These are phyloP conservation scores for Acanthoscelides obtectus DNA, from an alignment of 2,888 invertebrate species.

Conservation along the genomic window DNA sequence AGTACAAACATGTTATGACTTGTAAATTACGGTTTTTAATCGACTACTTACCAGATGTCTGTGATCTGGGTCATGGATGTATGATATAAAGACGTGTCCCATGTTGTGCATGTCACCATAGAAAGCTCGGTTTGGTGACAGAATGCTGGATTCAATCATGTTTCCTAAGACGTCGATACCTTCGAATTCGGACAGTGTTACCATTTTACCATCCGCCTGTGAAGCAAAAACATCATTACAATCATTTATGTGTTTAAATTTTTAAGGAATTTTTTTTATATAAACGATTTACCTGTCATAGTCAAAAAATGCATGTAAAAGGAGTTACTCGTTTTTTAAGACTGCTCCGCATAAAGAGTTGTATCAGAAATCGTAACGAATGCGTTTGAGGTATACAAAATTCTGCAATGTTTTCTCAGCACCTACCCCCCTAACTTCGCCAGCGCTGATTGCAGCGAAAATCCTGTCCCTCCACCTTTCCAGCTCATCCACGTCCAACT, in stretches of 20 bases:
- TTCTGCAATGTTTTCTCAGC: too few species aligned
- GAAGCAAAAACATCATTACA: slow-evolving; percentile 29
- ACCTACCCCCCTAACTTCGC: slow-evolving; percentile 55
- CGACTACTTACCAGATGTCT: slow-evolving; percentile 59
- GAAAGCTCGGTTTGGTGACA: slow-evolving; percentile 63
- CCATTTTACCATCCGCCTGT: slow-evolving; percentile 55
- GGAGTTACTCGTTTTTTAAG: too few species aligned
- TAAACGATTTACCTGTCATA: too few species aligned
- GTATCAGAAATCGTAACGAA: too few species aligned
- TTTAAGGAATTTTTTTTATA: too few species aligned
- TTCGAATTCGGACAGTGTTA: slow-evolving; percentile 58
- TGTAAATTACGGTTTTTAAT: too few species aligned
- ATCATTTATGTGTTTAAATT: background rate
- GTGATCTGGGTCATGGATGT: slow-evolving; percentile 77
- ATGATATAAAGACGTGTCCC: slow-evolving; percentile 74
- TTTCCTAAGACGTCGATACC: slow-evolving; percentile 79
- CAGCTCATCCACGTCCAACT: slow-evolving; percentile 63
- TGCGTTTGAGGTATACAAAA: too few species aligned
- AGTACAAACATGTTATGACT: too few species aligned
- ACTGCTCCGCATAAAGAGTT: too few species aligned
- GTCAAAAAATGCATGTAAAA: too few species aligned
- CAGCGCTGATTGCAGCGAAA: slow-evolving; percentile 64
- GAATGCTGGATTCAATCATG: slow-evolving; percentile 67
- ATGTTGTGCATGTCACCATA: slow-evolving; percentile 82
- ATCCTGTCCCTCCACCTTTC: slow-evolving; percentile 74